phyloP scores from a whole-genome alignment of 2,113 vertebrate species.

The Garra rufa region DNA sequence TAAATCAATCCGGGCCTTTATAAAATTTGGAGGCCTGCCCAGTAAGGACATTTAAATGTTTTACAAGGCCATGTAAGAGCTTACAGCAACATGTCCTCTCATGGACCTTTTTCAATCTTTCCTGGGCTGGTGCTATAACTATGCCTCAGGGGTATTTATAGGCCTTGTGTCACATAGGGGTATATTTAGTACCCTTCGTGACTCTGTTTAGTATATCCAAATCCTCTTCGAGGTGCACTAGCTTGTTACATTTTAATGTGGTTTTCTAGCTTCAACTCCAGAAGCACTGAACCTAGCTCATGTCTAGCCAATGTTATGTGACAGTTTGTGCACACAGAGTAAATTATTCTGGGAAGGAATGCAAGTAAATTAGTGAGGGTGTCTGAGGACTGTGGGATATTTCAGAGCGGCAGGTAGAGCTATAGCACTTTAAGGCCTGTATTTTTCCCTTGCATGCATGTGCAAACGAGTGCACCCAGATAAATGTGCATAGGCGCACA shows the following conservation, averaged over 20 bases:
- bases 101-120: conserved; percentile 13
- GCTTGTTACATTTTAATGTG: conserved; percentile 33
- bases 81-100: conserved; percentile 17
- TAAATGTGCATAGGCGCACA: conserved; percentile 5
- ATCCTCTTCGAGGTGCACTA: conserved; percentile 8
- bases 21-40: conserved; percentile 33
- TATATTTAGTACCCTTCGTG: conserved; percentile 28
- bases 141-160: conserved; percentile 12
- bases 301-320: conserved; percentile 21
- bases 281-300: neutral
- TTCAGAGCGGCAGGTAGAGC: neutral
- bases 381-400: neutral
- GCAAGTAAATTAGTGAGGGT: conserved; percentile 6
- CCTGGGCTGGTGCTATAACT: neutral
- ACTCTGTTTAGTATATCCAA: neutral
- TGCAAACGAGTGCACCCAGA: conserved; percentile 6
- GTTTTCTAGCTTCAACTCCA: neutral
- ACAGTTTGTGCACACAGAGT: conserved; percentile 22
- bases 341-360: conserved; percentile 28
- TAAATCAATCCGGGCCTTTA: conserved; percentile 44
- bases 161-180: conserved; percentile 22
- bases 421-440: neutral
- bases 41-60: conserved; percentile 39
- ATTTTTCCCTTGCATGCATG: neutral
- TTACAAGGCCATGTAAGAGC: conserved; percentile 16